Evolutionary conservation across 2,113 vertebrate genomes (phyloP).

Genomic region (Equus przewalskii): DNA sequence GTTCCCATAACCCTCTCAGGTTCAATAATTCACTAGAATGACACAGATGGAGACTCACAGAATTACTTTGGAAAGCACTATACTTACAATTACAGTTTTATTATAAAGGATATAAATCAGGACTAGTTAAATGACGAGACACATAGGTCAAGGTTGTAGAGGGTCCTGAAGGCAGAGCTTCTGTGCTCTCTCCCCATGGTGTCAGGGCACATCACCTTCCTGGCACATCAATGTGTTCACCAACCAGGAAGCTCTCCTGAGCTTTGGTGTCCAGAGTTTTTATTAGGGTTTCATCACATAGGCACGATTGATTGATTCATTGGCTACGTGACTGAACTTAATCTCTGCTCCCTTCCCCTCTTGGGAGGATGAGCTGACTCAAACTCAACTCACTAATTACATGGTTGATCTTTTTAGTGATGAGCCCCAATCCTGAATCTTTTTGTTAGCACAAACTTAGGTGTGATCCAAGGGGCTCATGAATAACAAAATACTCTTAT

Average conservation of each 20-base stretch:
- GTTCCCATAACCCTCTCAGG: not conserved
- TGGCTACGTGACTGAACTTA: not conserved
- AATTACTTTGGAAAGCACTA: not conserved
- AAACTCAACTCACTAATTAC: not conserved
- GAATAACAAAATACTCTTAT: not conserved
- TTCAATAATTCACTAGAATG: conserved; percentile 35
- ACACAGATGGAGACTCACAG: not conserved
- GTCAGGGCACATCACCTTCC: not conserved
- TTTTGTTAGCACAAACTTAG: not conserved
- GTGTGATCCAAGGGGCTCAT: not conserved
- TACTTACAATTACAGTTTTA: not conserved
- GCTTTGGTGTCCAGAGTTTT: conserved; percentile 8
- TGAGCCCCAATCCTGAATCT: not conserved
- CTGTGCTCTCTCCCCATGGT: not conserved
- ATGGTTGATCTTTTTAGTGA: not conserved
- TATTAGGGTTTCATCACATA: not conserved
- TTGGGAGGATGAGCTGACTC: not conserved
- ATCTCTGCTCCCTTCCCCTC: not conserved
- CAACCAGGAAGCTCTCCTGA: not conserved
- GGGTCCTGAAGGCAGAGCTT: not conserved
- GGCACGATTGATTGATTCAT: not conserved
- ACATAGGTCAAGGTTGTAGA: not conserved
- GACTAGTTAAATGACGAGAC: not conserved
- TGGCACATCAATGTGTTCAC: not conserved
- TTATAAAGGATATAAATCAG: conserved; percentile 23